phyloP scores from a whole-genome alignment of 2,113 vertebrate species.

The Condylura cristata region DNA sequence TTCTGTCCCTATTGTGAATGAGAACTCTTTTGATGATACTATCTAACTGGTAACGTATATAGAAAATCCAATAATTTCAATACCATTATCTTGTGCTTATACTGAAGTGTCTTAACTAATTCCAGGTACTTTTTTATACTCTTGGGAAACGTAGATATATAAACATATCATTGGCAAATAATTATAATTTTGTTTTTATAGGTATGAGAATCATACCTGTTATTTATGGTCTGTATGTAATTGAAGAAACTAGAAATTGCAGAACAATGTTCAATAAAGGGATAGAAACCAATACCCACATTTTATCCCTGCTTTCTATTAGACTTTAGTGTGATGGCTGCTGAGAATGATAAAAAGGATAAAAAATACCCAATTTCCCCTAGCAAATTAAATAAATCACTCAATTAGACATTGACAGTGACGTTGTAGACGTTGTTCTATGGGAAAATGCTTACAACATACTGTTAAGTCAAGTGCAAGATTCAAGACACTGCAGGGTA shows the following conservation, averaged over 20 bases:
- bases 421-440: not conserved
- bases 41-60: not conserved
- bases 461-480: not conserved
- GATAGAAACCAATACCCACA: not conserved
- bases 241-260: conserved; percentile 34
- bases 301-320: conserved; percentile 13
- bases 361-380: not conserved
- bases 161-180: conserved; percentile 61
- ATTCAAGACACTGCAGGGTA: not conserved
- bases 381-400: conserved; percentile 12
- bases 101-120: conserved; percentile 54
- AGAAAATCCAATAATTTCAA: not conserved
- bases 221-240: conserved; percentile 52
- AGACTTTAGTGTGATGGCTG: not conserved
- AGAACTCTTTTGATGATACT: not conserved
- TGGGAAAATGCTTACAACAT: not conserved
- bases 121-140: conserved; percentile 52
- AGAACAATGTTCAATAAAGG: conserved; percentile 41
- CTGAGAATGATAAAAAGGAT: not conserved
- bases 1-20: not conserved
- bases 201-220: conserved; percentile 53
- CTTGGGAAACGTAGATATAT: conserved; percentile 39
- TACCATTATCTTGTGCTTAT: conserved; percentile 16
- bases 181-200: conserved; percentile 67
- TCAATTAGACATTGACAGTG: not conserved